phyloP scores from a whole-genome alignment of 2,797 vertebrate genomes.

The Catamblyrhynchus diadema region DNA sequence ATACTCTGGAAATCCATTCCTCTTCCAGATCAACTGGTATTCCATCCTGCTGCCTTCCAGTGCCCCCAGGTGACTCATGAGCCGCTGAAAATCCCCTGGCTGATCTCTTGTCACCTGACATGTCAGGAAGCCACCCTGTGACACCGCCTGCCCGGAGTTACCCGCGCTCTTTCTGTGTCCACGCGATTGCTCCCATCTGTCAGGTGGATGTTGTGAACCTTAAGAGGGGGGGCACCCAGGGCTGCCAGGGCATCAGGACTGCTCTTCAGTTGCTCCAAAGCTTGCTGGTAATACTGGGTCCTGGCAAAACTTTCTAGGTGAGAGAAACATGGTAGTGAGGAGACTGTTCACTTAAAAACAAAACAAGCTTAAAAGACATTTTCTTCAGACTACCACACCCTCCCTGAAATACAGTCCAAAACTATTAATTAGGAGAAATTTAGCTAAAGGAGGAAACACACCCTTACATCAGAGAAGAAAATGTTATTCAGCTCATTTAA shows the following conservation, averaged over 20 bases:
- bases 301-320: slow-evolving; percentile 71
- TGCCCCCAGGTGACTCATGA: neutral
- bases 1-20: neutral
- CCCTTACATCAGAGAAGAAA: neutral
- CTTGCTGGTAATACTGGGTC: slow-evolving; percentile 80
- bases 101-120: neutral
- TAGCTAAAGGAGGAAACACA: neutral
- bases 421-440: neutral
- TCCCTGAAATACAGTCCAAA: neutral
- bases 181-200: slow-evolving; percentile 77
- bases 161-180: slow-evolving; percentile 76
- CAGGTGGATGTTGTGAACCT: slow-evolving; percentile 81
- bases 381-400: neutral
- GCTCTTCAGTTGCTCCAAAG: slow-evolving; percentile 76
- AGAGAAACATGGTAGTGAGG: neutral
- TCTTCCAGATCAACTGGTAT: neutral
- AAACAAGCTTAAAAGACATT: neutral
- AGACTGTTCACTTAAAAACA: neutral
- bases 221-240: slow-evolving; percentile 82
- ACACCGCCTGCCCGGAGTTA: neutral
- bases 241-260: slow-evolving; percentile 77
- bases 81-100: neutral
- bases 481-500: neutral
- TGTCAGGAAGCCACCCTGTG: neutral
- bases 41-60: neutral